phyloP scores from a whole-genome alignment of 2,113 vertebrate genomes.

The Catagonus wagneri region DNA sequence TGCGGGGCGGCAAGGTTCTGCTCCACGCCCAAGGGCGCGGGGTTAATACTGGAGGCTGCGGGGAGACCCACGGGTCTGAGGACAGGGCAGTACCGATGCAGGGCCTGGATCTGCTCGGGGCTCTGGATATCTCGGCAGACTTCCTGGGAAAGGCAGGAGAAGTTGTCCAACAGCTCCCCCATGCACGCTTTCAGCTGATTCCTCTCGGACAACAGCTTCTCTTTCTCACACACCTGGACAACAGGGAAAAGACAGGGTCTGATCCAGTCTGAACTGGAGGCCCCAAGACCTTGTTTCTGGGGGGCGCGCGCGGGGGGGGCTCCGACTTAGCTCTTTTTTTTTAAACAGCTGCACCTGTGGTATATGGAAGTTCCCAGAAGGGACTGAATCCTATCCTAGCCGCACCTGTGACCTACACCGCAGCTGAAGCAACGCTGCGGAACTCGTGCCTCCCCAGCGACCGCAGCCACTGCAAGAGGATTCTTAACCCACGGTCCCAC shows the following conservation, averaged over 20 bases:
- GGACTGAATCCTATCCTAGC: no score
- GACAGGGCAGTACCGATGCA: slow-evolving; percentile 97
- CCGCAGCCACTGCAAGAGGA: no score
- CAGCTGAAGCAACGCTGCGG: no score
- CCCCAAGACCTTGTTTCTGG: neutral
- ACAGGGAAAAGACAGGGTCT: neutral
- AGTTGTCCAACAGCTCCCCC: slow-evolving; percentile 99
- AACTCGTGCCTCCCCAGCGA: no score
- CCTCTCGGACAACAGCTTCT: slow-evolving; percentile 97
- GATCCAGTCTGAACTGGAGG: neutral
- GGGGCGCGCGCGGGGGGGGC: no score
- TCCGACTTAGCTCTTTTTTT: neutral
- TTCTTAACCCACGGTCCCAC: no score
- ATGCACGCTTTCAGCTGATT: slow-evolving; percentile 99
- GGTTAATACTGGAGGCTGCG: slow-evolving; percentile 89
- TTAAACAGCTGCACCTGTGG: no score
- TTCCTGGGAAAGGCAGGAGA: slow-evolving; percentile 99
- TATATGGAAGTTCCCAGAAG: no score
- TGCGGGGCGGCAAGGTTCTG: slow-evolving; percentile 91
- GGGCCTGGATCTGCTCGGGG: slow-evolving; percentile 97
- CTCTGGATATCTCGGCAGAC: slow-evolving; percentile 98
- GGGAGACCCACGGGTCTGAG: slow-evolving; percentile 92
- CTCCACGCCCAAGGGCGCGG: slow-evolving; percentile 89
- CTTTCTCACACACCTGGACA: slow-evolving; percentile 97
- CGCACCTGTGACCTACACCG: no score